These are phyloP conservation scores for Bucorvus abyssinicus DNA, from an alignment of 2,797 vertebrate genomes.

Conservation along the genomic window DNA sequence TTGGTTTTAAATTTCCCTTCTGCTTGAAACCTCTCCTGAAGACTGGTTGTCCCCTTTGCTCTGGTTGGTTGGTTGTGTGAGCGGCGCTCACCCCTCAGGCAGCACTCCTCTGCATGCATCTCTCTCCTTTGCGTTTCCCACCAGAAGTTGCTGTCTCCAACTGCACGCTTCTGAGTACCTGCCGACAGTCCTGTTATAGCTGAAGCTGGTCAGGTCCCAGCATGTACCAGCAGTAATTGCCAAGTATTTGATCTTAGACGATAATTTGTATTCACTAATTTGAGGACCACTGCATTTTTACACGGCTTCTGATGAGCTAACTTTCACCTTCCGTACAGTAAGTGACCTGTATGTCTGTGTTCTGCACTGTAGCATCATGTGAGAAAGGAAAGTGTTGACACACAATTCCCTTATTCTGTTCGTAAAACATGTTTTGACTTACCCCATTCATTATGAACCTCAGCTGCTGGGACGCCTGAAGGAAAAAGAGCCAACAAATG, in stretches of 20 bases:
- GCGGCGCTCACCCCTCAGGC: neutral
- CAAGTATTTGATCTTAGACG: neutral
- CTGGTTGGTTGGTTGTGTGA: neutral
- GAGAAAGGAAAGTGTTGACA: neutral
- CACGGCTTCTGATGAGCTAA: neutral
- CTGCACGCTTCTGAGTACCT: neutral
- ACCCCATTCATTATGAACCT: neutral
- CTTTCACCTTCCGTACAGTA: neutral
- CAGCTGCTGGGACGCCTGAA: neutral
- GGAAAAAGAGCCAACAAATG: neutral
- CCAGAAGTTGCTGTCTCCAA: neutral
- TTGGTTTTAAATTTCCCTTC: neutral
- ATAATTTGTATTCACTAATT: neutral
- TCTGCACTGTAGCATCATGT: neutral
- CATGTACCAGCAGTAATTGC: neutral
- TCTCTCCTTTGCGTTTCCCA: neutral
- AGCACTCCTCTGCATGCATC: fast-evolving
- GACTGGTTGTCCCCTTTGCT: neutral
- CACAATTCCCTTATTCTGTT: neutral
- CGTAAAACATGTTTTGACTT: neutral
- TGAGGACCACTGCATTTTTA: neutral
- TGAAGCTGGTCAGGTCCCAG: neutral
- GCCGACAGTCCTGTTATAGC: neutral
- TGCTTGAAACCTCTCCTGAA: neutral
- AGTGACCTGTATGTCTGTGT: neutral